Evolutionary conservation across 37 sponge, comb jelly and placozoan species (phyloP).

Genomic region (Oscarella lobularis): DNA sequence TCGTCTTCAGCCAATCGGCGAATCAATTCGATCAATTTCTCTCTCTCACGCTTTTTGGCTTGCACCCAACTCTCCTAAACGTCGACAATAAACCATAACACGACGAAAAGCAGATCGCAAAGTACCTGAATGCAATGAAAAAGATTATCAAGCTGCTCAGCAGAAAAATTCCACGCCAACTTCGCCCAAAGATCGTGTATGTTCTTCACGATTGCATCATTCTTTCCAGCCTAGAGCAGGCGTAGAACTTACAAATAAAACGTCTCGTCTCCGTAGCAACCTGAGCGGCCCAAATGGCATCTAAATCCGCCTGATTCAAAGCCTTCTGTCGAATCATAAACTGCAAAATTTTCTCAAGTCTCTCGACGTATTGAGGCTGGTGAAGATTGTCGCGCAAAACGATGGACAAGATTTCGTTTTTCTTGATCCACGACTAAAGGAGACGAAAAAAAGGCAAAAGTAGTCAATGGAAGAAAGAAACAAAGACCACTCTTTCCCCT

Average conservation of each 20-base stretch:
- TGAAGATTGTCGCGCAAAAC: slow-evolving; percentile 93
- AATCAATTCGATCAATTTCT: slow-evolving; percentile 92
- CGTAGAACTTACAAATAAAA: slow-evolving; percentile 1
- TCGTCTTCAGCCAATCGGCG: slow-evolving; percentile 96
- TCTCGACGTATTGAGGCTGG: slow-evolving; percentile 95
- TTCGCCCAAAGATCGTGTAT: slow-evolving; percentile 87
- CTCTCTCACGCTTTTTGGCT: slow-evolving; percentile 69
- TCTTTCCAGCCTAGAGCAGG: slow-evolving; percentile 78
- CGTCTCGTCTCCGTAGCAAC: neutral
- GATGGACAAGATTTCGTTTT: slow-evolving; percentile 68
- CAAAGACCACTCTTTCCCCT: slow-evolving; percentile 2
- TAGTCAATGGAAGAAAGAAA: slow-evolving; percentile 4
- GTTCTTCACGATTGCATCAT: slow-evolving; percentile 97
- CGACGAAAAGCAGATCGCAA: neutral
- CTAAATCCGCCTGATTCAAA: slow-evolving; percentile 66
- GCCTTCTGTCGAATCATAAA: slow-evolving; percentile 68
- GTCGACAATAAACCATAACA: neutral
- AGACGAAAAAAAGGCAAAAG: too few species aligned
- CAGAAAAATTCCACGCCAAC: slow-evolving; percentile 90
- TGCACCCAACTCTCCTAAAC: slow-evolving; percentile 78
- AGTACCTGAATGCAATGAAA: slow-evolving; percentile 84
- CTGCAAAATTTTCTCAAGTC: slow-evolving; percentile 74
- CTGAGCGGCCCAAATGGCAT: slow-evolving; percentile 79
- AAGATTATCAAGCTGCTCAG: slow-evolving; percentile 83
- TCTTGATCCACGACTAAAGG: slow-evolving; percentile 63